Evolutionary conservation across 2,797 vertebrate species (phyloP), one percentile per base, ranked within the genome.

Genomic region (Alcedo atthis): DNA sequence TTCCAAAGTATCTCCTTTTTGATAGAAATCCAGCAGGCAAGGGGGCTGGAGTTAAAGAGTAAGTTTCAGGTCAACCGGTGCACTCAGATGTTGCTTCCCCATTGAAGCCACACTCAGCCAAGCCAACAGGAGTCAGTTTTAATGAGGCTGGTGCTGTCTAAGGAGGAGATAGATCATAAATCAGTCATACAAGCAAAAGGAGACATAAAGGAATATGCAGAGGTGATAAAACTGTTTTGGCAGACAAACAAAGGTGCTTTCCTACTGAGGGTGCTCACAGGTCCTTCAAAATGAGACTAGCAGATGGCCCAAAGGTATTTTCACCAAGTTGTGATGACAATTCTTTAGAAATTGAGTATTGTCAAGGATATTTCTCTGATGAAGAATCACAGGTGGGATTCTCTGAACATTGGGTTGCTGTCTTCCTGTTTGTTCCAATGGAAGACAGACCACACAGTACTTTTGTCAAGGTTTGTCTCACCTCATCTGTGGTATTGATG

Each of bases 261-360:
- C 98, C 97, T 96, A 96, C 97, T 97, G 98, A 97, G 97, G 78
- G 8, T 16, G 71, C 91, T 85, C 68, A 48, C 10, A 64, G 58
- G 13, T 92, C 62, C 85, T 92, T 81, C 8, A 3, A 22, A 90
- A 93, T 88, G 57, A 67, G 71, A 83, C 35, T 5, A 55, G 15
- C 10, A 82, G 78, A 67, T 81, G 51, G 25, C 77, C 77, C 21
- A n/a, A 46, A 58, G 97, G 97, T 98, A 98, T 97, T 97, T 98
- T 98, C 96, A 97, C 95, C 94, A 96, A 97, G 97, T 96, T 97
- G 97, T 96, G 98, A 98, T 98, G 96, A 97, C 96, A 98, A 92
- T 97, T 98, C 97, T 98, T 96, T 64, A 26, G 55, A 75, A 79
- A 18, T 6, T 53, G 70, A 9, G 75, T 68, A 16, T 53, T 67